Evolutionary conservation across 2,113 vertebrate species (phyloP), one percentile per base, ranked within the genome.

Genomic region (Irena cyanogastra): DNA sequence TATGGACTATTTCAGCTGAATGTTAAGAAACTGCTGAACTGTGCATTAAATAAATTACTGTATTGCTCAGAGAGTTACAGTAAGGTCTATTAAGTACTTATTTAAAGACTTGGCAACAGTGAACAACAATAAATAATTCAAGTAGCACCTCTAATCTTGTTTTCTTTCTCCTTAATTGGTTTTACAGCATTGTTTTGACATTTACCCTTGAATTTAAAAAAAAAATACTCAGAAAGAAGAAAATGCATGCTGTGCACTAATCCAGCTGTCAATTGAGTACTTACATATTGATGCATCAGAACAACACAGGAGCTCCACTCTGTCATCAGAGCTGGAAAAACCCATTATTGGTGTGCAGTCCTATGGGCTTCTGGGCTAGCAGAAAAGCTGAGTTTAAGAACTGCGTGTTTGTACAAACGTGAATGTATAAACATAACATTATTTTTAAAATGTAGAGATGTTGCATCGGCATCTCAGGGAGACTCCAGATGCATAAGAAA

Each of bases 171-270:
- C 91, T 96, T 97, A 97, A 95, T 97, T 95, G 63, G 81, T 97
- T 97, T 97, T 97, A 95, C 78, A 96, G 94, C 90, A 96, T 94
- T 96, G 92, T 97, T 97, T 97, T 97, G 95, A 97, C 96, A 97
- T 97, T 96, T 96, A 96, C 85, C 85, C 96, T 96, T 97, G 94
- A 96, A 96, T 97, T 96, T 2, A 30, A 70, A 96, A 93, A 95
- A 91, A 93, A 89, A 95, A 95, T 80, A 78, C 19, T 88, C 60
- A 75, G 87, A 79, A 85, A 80, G 64, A 93, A 93, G 54, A 97
- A 97, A 96, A 85, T 74, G 75, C 81, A 60, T 95, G 83, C 74
- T 96, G 75, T 97, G 82, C 92, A 92, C 71, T 97, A 95, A 94
- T 94, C 57, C 89, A 93, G 50, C 83, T 95, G 66, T 92, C 86